These are phyloP conservation scores for Amphipoea lucens DNA, from an alignment of 2,888 invertebrate genomes.

Conservation along the genomic window DNA sequence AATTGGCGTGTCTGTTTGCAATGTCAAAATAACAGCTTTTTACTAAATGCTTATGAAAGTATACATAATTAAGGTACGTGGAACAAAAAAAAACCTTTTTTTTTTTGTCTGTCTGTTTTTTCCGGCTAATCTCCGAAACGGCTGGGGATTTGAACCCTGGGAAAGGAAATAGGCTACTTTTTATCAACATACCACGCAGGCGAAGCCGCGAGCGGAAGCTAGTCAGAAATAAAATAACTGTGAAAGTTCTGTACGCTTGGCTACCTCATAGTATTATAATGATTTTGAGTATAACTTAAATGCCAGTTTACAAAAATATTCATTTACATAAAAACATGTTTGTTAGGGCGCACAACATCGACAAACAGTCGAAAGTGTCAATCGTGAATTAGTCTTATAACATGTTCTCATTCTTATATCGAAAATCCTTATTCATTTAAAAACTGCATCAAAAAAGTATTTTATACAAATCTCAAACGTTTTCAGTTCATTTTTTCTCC, in stretches of 20 bases:
- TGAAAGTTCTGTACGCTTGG: neutral
- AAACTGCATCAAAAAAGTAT: conserved; percentile 59
- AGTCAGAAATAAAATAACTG: neutral
- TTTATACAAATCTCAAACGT: conserved; percentile 55
- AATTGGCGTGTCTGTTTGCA: too few relatives aligned
- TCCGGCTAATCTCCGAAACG: neutral
- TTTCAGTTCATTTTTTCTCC: conserved; percentile 62
- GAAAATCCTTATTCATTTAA: conserved; percentile 46
- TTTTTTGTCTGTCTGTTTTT: neutral
- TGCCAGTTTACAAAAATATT: conserved; percentile 30
- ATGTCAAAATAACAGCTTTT: too few relatives aligned
- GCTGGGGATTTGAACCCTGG: neutral
- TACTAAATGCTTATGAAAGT: too few relatives aligned
- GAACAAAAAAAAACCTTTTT: too few relatives aligned
- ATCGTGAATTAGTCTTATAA: conserved; percentile 17
- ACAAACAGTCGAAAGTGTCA: conserved; percentile 13
- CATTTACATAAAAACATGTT: neutral
- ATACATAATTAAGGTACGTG: too few relatives aligned
- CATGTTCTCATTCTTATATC: conserved; percentile 32
- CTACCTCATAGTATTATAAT: neutral
- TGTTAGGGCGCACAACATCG: neutral
- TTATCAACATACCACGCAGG: neutral
- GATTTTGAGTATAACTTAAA: conserved; percentile 2
- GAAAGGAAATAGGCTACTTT: neutral
- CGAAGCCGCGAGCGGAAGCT: neutral